Evolutionary conservation across 2,113 vertebrate species (phyloP), one percentile per base, ranked within the genome.

Genomic region (Cheilinus undulatus): DNA sequence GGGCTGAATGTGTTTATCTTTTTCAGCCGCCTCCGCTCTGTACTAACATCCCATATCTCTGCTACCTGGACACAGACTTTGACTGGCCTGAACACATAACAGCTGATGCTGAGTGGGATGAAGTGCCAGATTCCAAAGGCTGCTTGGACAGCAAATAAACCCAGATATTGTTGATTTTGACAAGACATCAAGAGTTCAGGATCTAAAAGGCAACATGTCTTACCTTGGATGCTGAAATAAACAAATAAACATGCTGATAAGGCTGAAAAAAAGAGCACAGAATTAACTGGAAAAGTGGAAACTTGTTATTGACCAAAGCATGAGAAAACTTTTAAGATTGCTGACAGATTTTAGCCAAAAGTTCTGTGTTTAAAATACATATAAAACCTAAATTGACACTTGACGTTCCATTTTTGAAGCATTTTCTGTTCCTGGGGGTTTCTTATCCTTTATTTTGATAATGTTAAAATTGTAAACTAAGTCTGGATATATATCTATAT

Each of bases 71-170:
- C 53, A 69, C 61, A 88, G 83, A 88, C 89, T 89, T 86, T 90
- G 89, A 73, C 80, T 90, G 72, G 50, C 59, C 76, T 86, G 80
- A 69, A 63, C 12, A 78, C 86, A 83, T 74, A 86, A 86, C 76
- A 80, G 53, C 32, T 5, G 23, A 72, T 22, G 23, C 34, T 17
- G 65, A 74, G 27, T 69, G 65, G 65, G 50, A 58, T 40, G 36
- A 77, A 28, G 36, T 75, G 54, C 60, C 58, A 62, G 43, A 80
- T 71, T n/a, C 78, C 85, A 88, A 91, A 88, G 84, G 74, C 74
- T 64, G 0, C 49, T 51, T 45, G 67, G 48, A 59, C 58, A 77
- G 65, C 5, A 58, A 34, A 7, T 78, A 67, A 87, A 72, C 86
- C 76, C 30, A 59, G 76, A 50, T 51, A 69, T 22, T 40, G 61